Percentiles rank a stretch among this genome's conserved stretches.
Conservation (phyloP, 1,140 invertebrate genomes). For the Sinonovacula constricta region DNA sequence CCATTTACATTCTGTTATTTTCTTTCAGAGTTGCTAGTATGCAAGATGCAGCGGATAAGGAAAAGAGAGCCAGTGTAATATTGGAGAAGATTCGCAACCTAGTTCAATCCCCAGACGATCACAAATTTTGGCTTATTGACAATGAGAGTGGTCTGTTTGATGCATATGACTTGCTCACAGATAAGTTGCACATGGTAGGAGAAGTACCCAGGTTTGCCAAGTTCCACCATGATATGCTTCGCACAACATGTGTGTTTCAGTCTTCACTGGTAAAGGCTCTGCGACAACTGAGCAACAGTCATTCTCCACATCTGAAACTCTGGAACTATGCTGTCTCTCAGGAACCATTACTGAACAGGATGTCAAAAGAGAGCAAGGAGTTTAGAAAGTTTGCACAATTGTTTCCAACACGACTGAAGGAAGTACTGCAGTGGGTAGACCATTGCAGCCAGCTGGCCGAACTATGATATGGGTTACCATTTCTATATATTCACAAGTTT, state of each 20-base stretch:
- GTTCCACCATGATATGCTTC: constrained; percentile 76
- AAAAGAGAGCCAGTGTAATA: constrained; percentile 73
- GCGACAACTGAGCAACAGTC: constrained; percentile 36
- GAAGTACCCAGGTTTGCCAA: constrained; percentile 64
- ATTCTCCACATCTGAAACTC: constrained; percentile 56
- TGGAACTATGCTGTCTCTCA: constrained; percentile 57
- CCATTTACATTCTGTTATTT: constrained; percentile 13
- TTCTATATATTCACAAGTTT: too few relatives aligned
- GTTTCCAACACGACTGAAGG: constrained; percentile 62
- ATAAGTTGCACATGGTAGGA: constrained; percentile 35
- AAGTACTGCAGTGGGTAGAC: constrained; percentile 65
- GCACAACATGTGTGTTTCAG: constrained; percentile 77
- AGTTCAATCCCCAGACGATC: constrained; percentile 66
- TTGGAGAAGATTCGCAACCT: constrained; percentile 78
- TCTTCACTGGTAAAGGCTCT: constrained; percentile 70
- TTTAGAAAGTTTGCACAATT: constrained; percentile 53
- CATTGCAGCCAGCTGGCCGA: too few relatives aligned
- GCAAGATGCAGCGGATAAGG: constrained; percentile 78
- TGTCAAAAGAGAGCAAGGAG: constrained; percentile 59
- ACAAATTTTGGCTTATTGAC: constrained; percentile 78
- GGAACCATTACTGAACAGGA: constrained; percentile 59
- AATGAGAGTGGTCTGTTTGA: constrained; percentile 79
- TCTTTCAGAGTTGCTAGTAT: constrained; percentile 77
- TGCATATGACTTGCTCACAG: constrained; percentile 77
- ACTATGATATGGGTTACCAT: too few relatives aligned